Base-by-base conservation (phyloP, 2,888 invertebrate genomes). In the Oscheius sp. region DNA sequence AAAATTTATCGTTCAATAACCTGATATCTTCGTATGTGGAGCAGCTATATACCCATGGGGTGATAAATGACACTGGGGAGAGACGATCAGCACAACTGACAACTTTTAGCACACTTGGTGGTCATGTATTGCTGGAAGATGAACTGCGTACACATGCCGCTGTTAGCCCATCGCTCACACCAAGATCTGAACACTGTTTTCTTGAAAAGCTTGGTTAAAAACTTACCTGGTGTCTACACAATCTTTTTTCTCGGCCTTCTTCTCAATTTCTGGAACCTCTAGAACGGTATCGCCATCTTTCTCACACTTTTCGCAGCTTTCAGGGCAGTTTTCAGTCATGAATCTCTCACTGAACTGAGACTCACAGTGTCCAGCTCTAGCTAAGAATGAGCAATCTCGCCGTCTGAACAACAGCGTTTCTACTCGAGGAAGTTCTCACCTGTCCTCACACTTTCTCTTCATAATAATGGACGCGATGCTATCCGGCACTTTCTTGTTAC, bases 101-200 rank as follows among this genome's bases (percentile, higher is more conserved):
- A 88, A 59, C 85, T 86, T 48, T 82, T 79, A 3, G 84, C 78
- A 70, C 88, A 88, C 62, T 86, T 87, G 9, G 76, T 74, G 29
- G 77, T 74, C 88, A 88, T 88, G 75, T 88, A 88, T 62, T 83
- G 82, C 62, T 86, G 76, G 77, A 87, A 87, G 50, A 87, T 79
- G 0, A 78, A 78, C 60, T 85, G 83, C 4, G 73, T 79, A 62
- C 86, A 88, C 86, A 87, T 85, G 48, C 88, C 88, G 65, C 81
- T 84, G 59, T 75, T 77, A 3, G 88, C 88, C 88, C 88, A 88
- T 66, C 86, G 68, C 35, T 81, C 79, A 68, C 88, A 88, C 88
- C 87, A 87, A 7, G 84, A 81, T 71, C 85, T 78, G 59, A 68
- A 74, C 63, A 33, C 33, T 37, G 0, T 7, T 65, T 9, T 42